Base-by-base conservation (phyloP, 2,797 vertebrate genomes). In the Valencia hispanica region DNA sequence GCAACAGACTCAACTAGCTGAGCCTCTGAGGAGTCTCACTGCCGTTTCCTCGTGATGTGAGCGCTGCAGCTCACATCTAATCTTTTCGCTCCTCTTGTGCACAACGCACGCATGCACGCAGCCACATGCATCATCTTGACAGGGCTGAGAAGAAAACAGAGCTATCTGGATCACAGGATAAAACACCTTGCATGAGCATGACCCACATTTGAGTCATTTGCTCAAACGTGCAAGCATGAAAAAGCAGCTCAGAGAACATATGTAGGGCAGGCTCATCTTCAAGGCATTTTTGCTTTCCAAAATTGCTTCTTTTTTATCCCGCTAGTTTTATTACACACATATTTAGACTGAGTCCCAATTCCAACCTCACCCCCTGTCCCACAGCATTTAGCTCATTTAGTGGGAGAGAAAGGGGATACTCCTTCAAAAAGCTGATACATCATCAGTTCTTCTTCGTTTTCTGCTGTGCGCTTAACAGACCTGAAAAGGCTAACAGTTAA, bases 1-100 rank as follows among this genome's bases (percentile, higher is more conserved):
- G 96, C 95, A 96, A 96, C 96, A 96, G 96, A 96, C 96, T 94
- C 91, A 92, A 92, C 95, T 96, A 96, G 94, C 81, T 79, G 96
- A 96, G 93, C 94, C 83, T 94, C 88, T 69, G 80, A 88, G 76
- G 79, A 92, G 88, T 73, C 81, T 41, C 79, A 77, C 74, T 84
- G 79, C 79, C 69, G 32, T 25, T 43, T 57, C 39, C 53, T 75
- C 72, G 70, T 85, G 80, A 75, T 87, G 71, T 39, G 32, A 75
- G 74, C 51, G 72, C 72, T 22, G 87, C 90, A 89, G 88, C 87
- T 84, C 80, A 32, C 86, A 41, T 57, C 47, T 72, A 72, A 79
- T 70, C 63, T 57, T 55, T 55, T 41, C 69, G 39, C 68, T 53
- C 69, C 36, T 61, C 53, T 74, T 41, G 55, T 20, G 53, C 45